phyloP scores from a whole-genome alignment of 2,888 invertebrate species.

The Cryptosula pallasiana region DNA sequence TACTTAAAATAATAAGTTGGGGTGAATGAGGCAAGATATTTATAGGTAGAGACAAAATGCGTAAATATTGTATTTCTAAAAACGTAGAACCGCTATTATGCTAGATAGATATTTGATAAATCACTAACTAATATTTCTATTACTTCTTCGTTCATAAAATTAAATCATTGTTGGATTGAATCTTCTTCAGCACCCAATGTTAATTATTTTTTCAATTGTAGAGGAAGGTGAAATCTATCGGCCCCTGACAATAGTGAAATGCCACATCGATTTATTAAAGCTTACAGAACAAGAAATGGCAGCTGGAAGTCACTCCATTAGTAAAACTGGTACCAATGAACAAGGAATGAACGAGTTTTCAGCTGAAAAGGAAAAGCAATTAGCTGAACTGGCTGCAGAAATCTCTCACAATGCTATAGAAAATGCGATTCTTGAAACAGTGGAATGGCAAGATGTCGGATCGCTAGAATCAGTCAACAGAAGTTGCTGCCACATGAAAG shows the following conservation, averaged over 20 bases:
- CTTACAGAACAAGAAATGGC: neutral
- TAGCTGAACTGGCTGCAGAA: neutral
- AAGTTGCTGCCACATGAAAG: neutral
- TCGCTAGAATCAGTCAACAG: no score
- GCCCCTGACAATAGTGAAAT: constrained; percentile 8
- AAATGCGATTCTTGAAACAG: neutral
- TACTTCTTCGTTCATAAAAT: no score
- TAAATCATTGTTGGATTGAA: no score
- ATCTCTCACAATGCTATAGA: neutral
- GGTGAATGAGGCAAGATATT: no score
- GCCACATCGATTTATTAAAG: constrained; percentile 9
- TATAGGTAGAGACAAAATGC: no score
- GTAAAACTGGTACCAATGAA: neutral
- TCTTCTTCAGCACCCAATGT: no score
- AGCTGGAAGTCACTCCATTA: neutral
- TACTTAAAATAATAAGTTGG: no score
- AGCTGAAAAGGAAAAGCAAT: neutral
- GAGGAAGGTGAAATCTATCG: neutral
- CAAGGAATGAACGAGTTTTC: neutral
- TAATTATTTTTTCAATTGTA: no score
- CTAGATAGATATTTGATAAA: no score
- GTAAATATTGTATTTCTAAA: no score
- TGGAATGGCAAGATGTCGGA: neutral
- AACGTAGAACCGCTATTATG: no score
- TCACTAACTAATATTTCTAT: no score